phyloP scores from a whole-genome alignment of 2,888 invertebrate genomes.

The Uloborus plumipes region DNA sequence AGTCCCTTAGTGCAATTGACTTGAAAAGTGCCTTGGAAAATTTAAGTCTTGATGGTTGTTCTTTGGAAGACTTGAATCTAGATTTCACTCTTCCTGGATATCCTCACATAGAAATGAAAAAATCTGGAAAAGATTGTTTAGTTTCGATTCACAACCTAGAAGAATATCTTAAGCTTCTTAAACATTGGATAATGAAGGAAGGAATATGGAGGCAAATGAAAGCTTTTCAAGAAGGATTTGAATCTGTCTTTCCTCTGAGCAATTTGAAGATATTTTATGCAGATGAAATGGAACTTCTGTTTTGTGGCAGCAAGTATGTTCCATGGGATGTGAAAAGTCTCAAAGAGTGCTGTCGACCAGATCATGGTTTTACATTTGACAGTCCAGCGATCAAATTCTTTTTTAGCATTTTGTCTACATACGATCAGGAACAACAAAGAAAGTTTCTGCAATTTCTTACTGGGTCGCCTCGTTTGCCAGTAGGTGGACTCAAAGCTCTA shows the following conservation, averaged over 20 bases:
- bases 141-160: conserved; percentile 95
- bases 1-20: not conserved
- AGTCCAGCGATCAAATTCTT: conserved; percentile 94
- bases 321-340: conserved; percentile 89
- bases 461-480: conserved; percentile 96
- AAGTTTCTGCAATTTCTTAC: conserved; percentile 98
- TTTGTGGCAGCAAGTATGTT: conserved; percentile 73
- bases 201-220: conserved; percentile 97
- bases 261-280: conserved; percentile 94
- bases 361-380: conserved; percentile 97
- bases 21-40: conserved; percentile 68
- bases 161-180: conserved; percentile 85
- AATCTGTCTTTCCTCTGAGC: conserved; percentile 91
- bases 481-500: conserved; percentile 96
- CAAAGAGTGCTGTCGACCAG: conserved; percentile 94
- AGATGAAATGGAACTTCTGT: conserved; percentile 80
- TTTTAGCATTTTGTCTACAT: conserved; percentile 91
- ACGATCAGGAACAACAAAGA: conserved; percentile 89
- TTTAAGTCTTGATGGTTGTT: conserved; percentile 89
- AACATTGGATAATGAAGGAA: conserved; percentile 95
- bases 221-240: conserved; percentile 96
- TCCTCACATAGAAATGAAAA: conserved; percentile 89
- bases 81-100: conserved; percentile 97
- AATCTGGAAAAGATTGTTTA: conserved; percentile 89
- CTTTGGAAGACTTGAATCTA: conserved; percentile 89